Evolutionary conservation across 2,113 vertebrate species (phyloP).

Genomic region (Lagopus muta): DNA sequence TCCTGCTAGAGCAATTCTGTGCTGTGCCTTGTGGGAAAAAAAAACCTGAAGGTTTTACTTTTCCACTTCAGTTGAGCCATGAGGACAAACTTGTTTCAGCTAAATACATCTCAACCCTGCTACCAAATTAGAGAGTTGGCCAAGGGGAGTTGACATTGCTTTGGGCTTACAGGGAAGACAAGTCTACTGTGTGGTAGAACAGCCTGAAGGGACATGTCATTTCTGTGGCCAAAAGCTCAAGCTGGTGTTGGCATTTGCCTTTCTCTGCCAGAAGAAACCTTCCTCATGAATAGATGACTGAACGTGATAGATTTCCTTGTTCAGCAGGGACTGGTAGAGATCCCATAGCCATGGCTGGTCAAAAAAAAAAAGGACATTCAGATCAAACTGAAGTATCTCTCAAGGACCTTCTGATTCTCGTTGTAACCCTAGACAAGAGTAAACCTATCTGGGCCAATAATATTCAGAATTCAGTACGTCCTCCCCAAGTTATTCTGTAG

Average conservation of each 20-base stretch:
- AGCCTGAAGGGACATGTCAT: neutral
- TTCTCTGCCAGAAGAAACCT: neutral
- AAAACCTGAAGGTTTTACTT: neutral
- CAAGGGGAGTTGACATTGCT: neutral
- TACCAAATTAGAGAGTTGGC: neutral
- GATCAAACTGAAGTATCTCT: neutral
- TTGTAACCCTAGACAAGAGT: neutral
- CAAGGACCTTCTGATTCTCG: neutral
- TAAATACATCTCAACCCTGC: neutral
- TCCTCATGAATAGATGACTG: neutral
- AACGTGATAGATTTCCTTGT: rapidly evolving
- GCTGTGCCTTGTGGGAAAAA: neutral
- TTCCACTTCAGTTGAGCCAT: neutral
- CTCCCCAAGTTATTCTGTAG: neutral
- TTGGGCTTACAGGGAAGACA: neutral
- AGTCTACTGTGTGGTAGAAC: neutral
- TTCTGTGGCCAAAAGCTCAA: neutral
- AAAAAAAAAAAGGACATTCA: neutral
- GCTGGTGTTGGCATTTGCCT: neutral
- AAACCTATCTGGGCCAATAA: rapidly evolving
- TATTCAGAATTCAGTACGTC: neutral
- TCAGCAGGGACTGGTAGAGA: neutral
- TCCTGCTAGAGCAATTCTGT: neutral
- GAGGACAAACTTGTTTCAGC: neutral
- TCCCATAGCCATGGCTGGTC: neutral